Base-by-base conservation (phyloP, 2,888 invertebrate species). In the Drosophila nigritarsus region DNA sequence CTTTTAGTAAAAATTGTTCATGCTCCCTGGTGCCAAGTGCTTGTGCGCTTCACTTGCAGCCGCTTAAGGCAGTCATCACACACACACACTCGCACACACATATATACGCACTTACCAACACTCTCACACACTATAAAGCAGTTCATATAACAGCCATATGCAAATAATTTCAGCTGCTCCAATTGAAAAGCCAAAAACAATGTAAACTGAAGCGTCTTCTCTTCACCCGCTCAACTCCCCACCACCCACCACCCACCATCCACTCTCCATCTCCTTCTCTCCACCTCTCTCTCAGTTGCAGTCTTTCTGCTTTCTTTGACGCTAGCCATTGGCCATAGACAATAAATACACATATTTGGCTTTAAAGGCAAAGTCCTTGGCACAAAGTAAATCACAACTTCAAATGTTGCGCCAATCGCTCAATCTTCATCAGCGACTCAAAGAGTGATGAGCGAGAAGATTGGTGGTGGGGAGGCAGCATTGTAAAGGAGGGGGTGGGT, bases 21-120 rank as follows among this genome's bases (percentile, higher is more conserved):
- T 83, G 65, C 80, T 75, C 71, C 84, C 87, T 74, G 87, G 87
- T 87, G 87, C 74, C 87, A 82, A 85, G 82, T 73, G 73, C 83
- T 65, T 71, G 75, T 68, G 73, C 65, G 78, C 73, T 81, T 75
- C 85, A 82, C 78, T 78, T 78, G 75, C 83, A 83, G 87, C 72
- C 78, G 87, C 82, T 83, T 69, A 71, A 83, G 87, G 74, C 79
- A 78, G 55, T 59, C 75, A 69, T 51, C 62, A 63, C 29, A 54
- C 49, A 59, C 38, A 58, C n/a, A 60, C 20, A 49, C 54, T 59
- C 36, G 49, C 29, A 40, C 42, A 59, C 49, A 32, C 34, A 32
- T 6, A 53, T 29, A 62, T 60, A 68, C 48, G 60, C 49, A 58
- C 36, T 32, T 11, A 34, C 13, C 3, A 32, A 56, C n/a, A 51